phyloP scores from a whole-genome alignment of 2,797 vertebrate species.

The Sebastes reedi region DNA sequence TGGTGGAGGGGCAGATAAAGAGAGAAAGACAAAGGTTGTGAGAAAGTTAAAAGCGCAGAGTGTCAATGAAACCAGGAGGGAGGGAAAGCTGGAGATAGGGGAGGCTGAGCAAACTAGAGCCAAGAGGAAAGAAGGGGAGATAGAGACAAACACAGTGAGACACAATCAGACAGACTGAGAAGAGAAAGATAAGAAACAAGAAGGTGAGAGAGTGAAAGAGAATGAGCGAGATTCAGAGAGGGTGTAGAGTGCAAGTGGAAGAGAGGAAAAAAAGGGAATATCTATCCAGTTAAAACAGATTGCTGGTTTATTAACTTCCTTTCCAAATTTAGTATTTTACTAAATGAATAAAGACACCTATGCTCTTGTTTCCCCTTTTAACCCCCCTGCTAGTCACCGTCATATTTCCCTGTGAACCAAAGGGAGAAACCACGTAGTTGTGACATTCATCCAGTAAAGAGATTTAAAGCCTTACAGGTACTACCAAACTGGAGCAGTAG shows the following conservation, averaged over 20 bases:
- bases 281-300: not conserved
- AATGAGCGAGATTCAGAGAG: not conserved
- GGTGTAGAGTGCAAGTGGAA: not conserved
- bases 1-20: not conserved
- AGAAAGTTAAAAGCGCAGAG: not conserved
- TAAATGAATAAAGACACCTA: not conserved
- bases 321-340: not conserved
- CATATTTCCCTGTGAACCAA: not conserved
- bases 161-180: not conserved
- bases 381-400: not conserved
- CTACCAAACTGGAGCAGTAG: not conserved
- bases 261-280: not conserved
- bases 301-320: not conserved
- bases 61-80: slow-evolving; percentile 3
- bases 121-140: not conserved
- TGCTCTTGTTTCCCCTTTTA: not conserved
- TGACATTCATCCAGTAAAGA: not conserved
- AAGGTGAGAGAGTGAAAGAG: not conserved
- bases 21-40: not conserved
- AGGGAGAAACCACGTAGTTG: not conserved
- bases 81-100: not conserved
- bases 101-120: not conserved
- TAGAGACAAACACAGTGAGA: not conserved
- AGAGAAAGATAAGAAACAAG: not conserved
- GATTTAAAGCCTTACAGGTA: not conserved